phyloP scores from a whole-genome alignment of 2,113 vertebrate species.

The Lophochroa leadbeateri region DNA sequence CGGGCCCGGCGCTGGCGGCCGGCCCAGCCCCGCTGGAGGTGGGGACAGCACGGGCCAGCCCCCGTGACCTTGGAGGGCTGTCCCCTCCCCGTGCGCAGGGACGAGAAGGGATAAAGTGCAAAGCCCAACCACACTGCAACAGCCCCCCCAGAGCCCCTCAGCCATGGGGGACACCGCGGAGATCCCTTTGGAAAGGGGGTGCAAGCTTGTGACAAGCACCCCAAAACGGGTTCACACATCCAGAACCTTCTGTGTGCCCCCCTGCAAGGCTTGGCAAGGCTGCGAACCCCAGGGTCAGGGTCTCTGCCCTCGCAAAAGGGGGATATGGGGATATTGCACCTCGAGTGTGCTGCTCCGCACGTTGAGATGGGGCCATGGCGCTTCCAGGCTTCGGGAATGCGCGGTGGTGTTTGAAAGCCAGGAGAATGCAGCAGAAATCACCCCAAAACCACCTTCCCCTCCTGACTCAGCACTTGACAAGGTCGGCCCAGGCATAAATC shows the following conservation, averaged over 20 bases:
- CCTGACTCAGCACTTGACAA: background rate
- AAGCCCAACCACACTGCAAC: rapidly evolving
- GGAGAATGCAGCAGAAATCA: background rate
- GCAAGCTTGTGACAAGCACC: background rate
- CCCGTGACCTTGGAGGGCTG: background rate
- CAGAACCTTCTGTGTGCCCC: background rate
- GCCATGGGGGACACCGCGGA: rapidly evolving
- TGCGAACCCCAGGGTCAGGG: background rate
- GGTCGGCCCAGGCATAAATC: background rate
- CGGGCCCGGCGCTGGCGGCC: background rate
- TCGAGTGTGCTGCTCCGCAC: background rate
- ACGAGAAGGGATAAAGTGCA: background rate
- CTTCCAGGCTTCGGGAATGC: background rate
- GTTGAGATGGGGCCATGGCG: background rate
- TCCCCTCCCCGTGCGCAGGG: background rate
- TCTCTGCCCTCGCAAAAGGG: background rate
- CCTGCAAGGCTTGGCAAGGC: background rate
- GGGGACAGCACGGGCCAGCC: background rate
- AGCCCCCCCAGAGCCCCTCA: rapidly evolving
- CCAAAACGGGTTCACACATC: background rate
- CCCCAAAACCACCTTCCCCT: background rate
- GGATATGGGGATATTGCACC: background rate
- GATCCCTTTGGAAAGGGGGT: rapidly evolving
- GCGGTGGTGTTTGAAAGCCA: background rate
- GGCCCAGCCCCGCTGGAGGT: background rate